Conservation (phyloP, 1,140 invertebrate genomes). For the Caenorhabditis briggsae region DNA sequence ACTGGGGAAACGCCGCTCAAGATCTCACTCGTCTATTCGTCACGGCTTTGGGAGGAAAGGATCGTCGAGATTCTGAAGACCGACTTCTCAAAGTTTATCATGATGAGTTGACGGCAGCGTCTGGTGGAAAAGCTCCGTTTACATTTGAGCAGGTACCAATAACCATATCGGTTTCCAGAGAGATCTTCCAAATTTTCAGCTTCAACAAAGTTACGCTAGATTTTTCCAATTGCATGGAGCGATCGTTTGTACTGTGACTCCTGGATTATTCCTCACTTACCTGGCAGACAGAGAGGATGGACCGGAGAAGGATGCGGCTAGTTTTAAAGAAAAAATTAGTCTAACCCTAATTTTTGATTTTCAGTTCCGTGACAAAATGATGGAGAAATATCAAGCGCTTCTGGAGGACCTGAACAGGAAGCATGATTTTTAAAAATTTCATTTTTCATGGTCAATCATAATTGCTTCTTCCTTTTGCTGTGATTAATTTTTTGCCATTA, state of each 20-base stretch:
- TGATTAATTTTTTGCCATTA: too few relatives aligned
- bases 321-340: not conserved
- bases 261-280: not conserved
- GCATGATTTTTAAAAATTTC: not conserved
- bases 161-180: not conserved
- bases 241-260: slow-evolving; percentile 13
- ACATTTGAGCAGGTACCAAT: slow-evolving; percentile 1
- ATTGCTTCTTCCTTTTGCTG: too few relatives aligned
- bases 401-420: slow-evolving; percentile 16
- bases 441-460: too few relatives aligned
- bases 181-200: not conserved
- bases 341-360: not conserved
- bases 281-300: not conserved
- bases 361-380: slow-evolving; percentile 18
- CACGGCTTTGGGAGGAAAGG: slow-evolving; percentile 8
- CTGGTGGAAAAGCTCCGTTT: slow-evolving; percentile 9
- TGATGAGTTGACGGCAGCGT: slow-evolving; percentile 11
- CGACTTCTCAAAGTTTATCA: slow-evolving; percentile 11
- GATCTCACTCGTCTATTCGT: slow-evolving; percentile 17
- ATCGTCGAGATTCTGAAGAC: slow-evolving; percentile 27
- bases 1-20: slow-evolving; percentile 29
- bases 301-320: not conserved
- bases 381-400: slow-evolving; percentile 6
- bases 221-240: slow-evolving; percentile 28
- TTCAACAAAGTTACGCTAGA: not conserved